Percentiles rank a stretch among this genome's conserved stretches.
phyloP scores from a whole-genome alignment of 2,113 vertebrate species.

The Chamaea fasciata region DNA sequence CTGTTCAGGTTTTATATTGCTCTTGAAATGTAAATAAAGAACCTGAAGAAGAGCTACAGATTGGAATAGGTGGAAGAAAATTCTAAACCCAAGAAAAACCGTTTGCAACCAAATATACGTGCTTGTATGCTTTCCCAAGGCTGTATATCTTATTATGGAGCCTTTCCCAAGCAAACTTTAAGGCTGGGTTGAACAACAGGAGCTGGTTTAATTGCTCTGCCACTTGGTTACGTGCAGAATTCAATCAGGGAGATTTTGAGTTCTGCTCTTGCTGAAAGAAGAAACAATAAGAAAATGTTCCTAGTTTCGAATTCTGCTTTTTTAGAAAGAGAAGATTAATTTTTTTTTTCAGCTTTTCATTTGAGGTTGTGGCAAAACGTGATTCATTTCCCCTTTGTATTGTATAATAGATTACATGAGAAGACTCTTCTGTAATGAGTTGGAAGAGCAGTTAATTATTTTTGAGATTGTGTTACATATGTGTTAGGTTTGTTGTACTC shows the following conservation, averaged over 20 bases:
- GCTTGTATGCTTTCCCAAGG: not conserved
- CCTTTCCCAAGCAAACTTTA: not conserved
- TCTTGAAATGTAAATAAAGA: conserved; percentile 26
- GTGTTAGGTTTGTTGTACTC: not conserved
- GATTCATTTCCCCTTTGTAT: conserved; percentile 30
- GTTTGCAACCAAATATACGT: not conserved
- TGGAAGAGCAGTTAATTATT: conserved; percentile 52
- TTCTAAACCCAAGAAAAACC: not conserved
- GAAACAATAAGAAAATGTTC: not conserved
- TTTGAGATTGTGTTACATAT: conserved; percentile 16
- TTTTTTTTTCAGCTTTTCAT: not conserved
- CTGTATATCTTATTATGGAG: not conserved
- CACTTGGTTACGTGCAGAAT: not conserved
- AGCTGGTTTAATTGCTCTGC: not conserved
- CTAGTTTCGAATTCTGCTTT: not conserved
- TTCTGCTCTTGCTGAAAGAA: not conserved
- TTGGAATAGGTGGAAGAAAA: not conserved
- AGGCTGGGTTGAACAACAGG: not conserved
- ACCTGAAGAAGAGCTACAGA: not conserved
- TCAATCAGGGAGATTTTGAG: not conserved
- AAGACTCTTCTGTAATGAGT: conserved; percentile 51
- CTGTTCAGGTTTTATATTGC: not conserved
- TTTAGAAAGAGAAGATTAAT: not conserved
- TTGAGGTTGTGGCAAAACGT: not conserved
- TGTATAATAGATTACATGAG: conserved; percentile 44